A percentile compares a stretch with the other conserved stretches of the same genome.
phyloP scores from a whole-genome alignment of 2,797 vertebrate genomes.

The Sebastes wilsoni region DNA sequence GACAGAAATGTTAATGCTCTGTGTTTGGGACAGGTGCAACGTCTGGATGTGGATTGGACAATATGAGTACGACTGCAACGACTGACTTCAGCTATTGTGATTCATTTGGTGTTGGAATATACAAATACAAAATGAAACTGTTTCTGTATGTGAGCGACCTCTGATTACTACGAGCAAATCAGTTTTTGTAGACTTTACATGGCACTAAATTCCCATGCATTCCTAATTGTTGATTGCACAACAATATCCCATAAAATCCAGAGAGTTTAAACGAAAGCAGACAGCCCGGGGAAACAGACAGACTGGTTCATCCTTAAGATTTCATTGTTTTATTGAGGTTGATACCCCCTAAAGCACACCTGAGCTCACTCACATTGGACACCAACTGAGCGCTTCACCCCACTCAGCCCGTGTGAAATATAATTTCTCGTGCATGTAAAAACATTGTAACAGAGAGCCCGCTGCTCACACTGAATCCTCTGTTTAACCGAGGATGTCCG shows the following conservation, averaged over 20 bases:
- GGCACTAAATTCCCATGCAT: not conserved
- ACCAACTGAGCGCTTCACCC: conserved; percentile 36
- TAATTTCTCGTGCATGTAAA: conserved; percentile 35
- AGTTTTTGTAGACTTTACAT: not conserved
- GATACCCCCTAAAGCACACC: conserved; percentile 31
- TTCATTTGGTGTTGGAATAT: not conserved
- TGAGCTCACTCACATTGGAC: conserved; percentile 46
- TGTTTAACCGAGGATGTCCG: conserved; percentile 19
- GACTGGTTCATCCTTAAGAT: conserved; percentile 14
- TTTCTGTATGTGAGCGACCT: not conserved
- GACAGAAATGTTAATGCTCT: not conserved
- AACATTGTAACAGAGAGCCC: conserved; percentile 28
- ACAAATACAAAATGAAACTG: not conserved
- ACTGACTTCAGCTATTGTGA: not conserved
- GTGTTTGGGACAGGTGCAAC: not conserved
- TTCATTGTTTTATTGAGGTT: conserved; percentile 32
- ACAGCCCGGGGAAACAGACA: not conserved
- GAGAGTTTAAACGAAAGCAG: conserved; percentile 26
- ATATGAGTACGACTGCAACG: not conserved
- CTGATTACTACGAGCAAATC: not conserved
- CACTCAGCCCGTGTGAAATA: not conserved
- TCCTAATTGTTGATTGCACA: conserved; percentile 9
- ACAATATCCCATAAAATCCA: not conserved
- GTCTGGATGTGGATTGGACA: not conserved
- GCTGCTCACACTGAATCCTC: conserved; percentile 16